A percentile compares a stretch with the other conserved stretches of the same genome.
Conservation (phyloP, 2,113 vertebrate genomes). For the Acrocephalus arundinaceus region DNA sequence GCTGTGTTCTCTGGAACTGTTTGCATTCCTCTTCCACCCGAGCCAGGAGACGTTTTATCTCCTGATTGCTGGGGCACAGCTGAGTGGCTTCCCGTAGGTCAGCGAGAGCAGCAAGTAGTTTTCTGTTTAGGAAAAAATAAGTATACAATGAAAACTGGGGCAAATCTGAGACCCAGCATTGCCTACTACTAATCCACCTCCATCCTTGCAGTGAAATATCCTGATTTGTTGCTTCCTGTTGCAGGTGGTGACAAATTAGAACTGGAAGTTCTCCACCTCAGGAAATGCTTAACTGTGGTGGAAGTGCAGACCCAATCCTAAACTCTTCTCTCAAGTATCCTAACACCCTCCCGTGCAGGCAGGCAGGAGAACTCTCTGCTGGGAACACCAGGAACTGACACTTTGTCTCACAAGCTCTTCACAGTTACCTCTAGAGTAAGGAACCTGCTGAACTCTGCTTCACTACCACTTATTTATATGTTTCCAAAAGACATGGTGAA, state of each 20-base stretch:
- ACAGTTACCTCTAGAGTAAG: not conserved
- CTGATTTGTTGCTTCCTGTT: not conserved
- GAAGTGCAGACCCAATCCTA: not conserved
- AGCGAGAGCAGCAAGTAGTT: slow-evolving; percentile 87
- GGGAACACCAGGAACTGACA: not conserved
- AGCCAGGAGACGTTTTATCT: slow-evolving; percentile 87
- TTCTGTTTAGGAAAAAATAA: slow-evolving; percentile 67
- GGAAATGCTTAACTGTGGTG: not conserved
- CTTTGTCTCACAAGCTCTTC: not conserved
- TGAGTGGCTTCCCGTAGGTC: slow-evolving; percentile 91
- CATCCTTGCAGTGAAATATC: not conserved
- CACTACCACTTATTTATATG: too few relatives aligned
- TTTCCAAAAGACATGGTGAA: not conserved
- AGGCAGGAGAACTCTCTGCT: not conserved
- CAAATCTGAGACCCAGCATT: not conserved
- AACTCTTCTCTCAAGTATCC: not conserved
- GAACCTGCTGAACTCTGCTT: not conserved
- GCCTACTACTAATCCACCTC: not conserved
- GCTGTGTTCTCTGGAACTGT: slow-evolving; percentile 87
- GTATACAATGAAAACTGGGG: not conserved
- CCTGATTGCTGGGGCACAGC: slow-evolving; percentile 91
- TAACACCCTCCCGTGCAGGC: not conserved
- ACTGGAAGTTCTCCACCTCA: not conserved
- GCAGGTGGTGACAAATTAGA: not conserved
- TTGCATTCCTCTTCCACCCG: slow-evolving; percentile 95